Evolutionary conservation across 2,888 invertebrate genomes (phyloP).

Genomic region (Coleophora flavipennella): DNA sequence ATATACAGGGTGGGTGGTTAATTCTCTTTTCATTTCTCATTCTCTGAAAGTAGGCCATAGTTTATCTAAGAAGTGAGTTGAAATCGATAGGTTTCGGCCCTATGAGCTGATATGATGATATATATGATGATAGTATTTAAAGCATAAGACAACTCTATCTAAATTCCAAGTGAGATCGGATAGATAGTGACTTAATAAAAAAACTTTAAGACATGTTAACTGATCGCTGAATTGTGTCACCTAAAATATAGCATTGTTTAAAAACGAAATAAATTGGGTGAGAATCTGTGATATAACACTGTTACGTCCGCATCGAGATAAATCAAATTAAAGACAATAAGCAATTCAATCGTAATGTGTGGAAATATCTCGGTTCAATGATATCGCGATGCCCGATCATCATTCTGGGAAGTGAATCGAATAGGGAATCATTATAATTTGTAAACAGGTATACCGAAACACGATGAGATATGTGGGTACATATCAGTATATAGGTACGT

Average conservation of each 20-base stretch:
- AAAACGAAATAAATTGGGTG: slow-evolving; percentile 13
- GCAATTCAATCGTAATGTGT: slow-evolving; percentile 33
- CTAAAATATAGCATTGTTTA: slow-evolving; percentile 21
- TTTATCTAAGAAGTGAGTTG: too few relatives aligned
- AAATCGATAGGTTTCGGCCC: too few relatives aligned
- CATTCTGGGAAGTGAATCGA: slow-evolving; percentile 32
- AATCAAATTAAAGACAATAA: slow-evolving; percentile 20
- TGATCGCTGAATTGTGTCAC: slow-evolving; percentile 12
- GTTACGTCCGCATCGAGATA: slow-evolving; percentile 21
- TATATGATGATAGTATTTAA: too few relatives aligned
- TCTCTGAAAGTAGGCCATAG: too few relatives aligned
- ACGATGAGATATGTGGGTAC: slow-evolving; percentile 1
- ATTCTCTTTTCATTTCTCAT: too few relatives aligned
- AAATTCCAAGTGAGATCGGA: too few relatives aligned
- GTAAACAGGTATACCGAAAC: slow-evolving; percentile 24
- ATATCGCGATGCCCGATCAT: slow-evolving; percentile 41
- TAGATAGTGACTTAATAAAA: slow-evolving; percentile 6
- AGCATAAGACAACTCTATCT: too few relatives aligned
- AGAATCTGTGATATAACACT: slow-evolving; percentile 15
- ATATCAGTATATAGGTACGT: too few relatives aligned
- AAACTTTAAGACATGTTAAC: slow-evolving; percentile 11
- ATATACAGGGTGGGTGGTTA: too few relatives aligned
- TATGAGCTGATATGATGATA: too few relatives aligned
- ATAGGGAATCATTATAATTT: slow-evolving; percentile 20
- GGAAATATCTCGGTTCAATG: slow-evolving; percentile 22